Base-by-base conservation (phyloP, 2,113 vertebrate species). In the Paralichthys olivaceus region DNA sequence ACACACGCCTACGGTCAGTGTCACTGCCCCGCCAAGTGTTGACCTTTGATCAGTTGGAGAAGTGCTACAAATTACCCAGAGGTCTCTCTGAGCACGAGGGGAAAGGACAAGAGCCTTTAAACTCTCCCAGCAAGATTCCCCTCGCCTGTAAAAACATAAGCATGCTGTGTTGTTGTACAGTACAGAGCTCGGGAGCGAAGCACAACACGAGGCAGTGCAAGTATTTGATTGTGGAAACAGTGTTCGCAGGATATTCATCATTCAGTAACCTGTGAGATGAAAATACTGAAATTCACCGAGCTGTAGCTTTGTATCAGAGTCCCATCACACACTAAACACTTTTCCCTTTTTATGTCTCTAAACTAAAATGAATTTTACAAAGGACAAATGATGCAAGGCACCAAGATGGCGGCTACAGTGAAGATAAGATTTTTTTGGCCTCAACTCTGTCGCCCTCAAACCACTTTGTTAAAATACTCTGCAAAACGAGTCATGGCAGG, bases 41-140 rank as follows among this genome's bases (percentile, higher is more conserved):
- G 90, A 93, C 88, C 88, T 90, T 91, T 92, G 84, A 85, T 79
- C 79, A 60, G 71, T 78, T 68, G 76, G 77, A 66, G 53, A 28
- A 71, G 87, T 63, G 80, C 60, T 74, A 81, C 63, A 74, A 83
- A 75, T 26, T 65, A 67, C 83, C 89, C 67, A 70, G 70, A 79
- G 84, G 75, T 76, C 68, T 84, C 51, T 79, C 25, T 53, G 51
- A 77, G 76, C 56, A n/a, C 45, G 45, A 5, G 13, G 53, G 57
- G 43, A 47, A 49, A 75, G 49, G 37, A 84, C 79, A 78, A 74
- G 73, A 78, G 79, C 81, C 74, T 85, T 83, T 59, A 80, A 19
- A 83, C 75, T 14, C 47, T 22, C 61, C 20, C 62, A 51, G 28
- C 73, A 63, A 60, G 71, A 72, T 28, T 55, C 25, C 20, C 1